Conservation (phyloP, 2,797 vertebrate species). For the Eulemur coronatus region DNA sequence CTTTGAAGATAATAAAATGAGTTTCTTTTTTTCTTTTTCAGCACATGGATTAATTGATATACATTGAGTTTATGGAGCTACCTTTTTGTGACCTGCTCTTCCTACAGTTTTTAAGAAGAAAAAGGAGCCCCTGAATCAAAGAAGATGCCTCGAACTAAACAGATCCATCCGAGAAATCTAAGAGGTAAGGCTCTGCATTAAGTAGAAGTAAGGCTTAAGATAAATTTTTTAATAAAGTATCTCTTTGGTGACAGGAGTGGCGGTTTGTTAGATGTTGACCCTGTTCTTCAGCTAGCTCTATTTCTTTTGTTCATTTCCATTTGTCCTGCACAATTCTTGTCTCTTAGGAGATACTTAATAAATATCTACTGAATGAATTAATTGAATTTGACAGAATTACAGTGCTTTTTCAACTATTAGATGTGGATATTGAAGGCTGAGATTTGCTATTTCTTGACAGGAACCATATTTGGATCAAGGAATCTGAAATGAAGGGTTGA, state of each 20-base stretch:
- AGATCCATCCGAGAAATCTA: constrained; percentile 98
- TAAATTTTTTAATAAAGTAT: not conserved
- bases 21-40: constrained; percentile 67
- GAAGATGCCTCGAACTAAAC: constrained; percentile 98
- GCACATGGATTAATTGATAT: constrained; percentile 85
- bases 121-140: constrained; percentile 85
- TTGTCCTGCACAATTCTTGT: not conserved
- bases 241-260: not conserved
- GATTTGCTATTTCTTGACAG: not conserved
- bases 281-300: not conserved
- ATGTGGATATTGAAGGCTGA: not conserved
- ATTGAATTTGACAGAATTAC: not conserved
- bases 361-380: constrained; percentile 18
- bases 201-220: not conserved
- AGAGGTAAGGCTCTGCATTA: constrained; percentile 89
- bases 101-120: constrained; percentile 82
- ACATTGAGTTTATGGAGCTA: constrained; percentile 86
- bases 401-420: not conserved
- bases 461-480: not conserved
- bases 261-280: not conserved
- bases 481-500: not conserved
- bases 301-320: not conserved
- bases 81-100: constrained; percentile 79
- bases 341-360: constrained; percentile 20
- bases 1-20: not conserved